Conservation (phyloP, 1,140 invertebrate genomes). For the Batillaria attramentaria region DNA sequence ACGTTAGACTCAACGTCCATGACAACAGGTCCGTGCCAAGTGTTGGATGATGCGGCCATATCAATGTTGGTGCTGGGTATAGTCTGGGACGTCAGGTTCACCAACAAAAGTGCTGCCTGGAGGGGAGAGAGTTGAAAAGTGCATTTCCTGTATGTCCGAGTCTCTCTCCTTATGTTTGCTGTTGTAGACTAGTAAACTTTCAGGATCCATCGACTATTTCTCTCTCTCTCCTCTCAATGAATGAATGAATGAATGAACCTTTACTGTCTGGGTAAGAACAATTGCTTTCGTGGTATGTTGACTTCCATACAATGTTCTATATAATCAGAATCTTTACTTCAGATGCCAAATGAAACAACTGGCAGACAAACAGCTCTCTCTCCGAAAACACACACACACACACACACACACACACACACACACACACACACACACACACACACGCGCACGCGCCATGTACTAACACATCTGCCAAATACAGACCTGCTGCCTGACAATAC, state of each 20-base stretch:
- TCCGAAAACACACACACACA: slow-evolving; percentile 2
- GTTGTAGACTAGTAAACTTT: too few species aligned
- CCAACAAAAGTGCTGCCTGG: slow-evolving; percentile 66
- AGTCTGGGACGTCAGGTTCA: slow-evolving; percentile 67
- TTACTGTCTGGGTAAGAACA: neutral
- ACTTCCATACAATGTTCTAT: neutral
- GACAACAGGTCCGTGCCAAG: slow-evolving; percentile 68
- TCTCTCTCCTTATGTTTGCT: too few species aligned
- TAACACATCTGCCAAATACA: slow-evolving; percentile 4
- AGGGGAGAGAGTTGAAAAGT: too few species aligned
- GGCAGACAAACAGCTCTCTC: neutral
- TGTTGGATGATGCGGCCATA: slow-evolving; percentile 24
- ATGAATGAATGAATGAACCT: neutral
- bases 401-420: neutral
- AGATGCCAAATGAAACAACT: too few species aligned
- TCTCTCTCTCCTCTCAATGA: too few species aligned
- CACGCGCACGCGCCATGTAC: neutral
- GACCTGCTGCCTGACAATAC: slow-evolving; percentile 70
- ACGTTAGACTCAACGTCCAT: slow-evolving; percentile 65
- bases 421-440: slow-evolving; percentile 1
- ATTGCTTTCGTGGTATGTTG: neutral
- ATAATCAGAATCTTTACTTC: too few species aligned
- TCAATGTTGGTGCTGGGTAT: slow-evolving; percentile 63
- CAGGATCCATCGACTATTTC: too few species aligned
- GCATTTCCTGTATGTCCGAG: too few species aligned